Base-by-base conservation (phyloP, 2,888 invertebrate species). In the Biston betularia region DNA sequence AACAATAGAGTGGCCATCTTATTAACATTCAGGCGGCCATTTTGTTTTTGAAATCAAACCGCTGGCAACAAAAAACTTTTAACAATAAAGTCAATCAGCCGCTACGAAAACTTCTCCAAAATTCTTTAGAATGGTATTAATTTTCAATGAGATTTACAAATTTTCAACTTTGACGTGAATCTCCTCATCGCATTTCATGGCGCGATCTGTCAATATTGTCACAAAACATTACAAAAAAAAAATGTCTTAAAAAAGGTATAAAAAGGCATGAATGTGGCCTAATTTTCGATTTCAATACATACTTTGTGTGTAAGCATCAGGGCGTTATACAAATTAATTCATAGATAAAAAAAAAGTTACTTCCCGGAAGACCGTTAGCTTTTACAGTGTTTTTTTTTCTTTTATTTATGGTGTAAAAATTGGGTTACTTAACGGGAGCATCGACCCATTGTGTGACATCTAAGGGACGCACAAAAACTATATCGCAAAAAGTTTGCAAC, bases 341-440 rank as follows among this genome's bases (percentile, higher is more conserved):
- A 88, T 87, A 89, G 78, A 78, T 84, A 75, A 82, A 88, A 88
- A 87, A 84, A 85, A 81, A 68, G 66, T 15, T 54, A 58, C 6
- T 42, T 11, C 42, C 52, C 65, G 75, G 79, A 88, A 87, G 89
- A 87, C 92, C 92, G 92, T 92, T 92, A 89, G 75, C 88, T 89
- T 88, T 89, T 84, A 83, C 61, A 71, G 73, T 81, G 24, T 88
- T 89, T 88, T 91, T 88, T 84, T 77, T 42, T 54, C 79, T 86
- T 82, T 90, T 93, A 93, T 91, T 90, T 92, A 92, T 89, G 92
- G 93, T 89, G 92, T 84, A 90, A 92, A 92, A 93, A 93, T 93
- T 93, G 91, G 93, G 93, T 93, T 92, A 93, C 93, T 93, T 93
- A 93, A 88, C 92, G 92, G 92, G 87, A 91, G 90, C 90, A 74